Evolutionary conservation across 2,888 invertebrate genomes (phyloP).

Genomic region (Druceiella hillmani): DNA sequence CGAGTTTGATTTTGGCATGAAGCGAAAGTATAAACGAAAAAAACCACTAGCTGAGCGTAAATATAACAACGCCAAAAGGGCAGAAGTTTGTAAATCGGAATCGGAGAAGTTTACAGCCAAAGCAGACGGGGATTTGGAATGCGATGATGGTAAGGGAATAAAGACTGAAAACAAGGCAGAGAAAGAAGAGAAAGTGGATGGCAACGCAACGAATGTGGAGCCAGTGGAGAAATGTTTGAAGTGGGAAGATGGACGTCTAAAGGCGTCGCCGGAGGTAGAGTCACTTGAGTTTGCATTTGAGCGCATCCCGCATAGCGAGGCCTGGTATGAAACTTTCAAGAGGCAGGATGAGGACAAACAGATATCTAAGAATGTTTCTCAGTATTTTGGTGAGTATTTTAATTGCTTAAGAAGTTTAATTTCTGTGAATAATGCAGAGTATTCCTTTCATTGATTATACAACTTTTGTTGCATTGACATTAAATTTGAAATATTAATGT

Average conservation of each 20-base stretch:
- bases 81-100: not conserved
- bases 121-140: not conserved
- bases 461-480: too few relatives aligned
- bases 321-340: conserved; percentile 75
- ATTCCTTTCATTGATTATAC: too few relatives aligned
- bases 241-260: conserved; percentile 45
- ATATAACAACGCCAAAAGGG: conserved; percentile 13
- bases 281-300: conserved; percentile 71
- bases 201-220: conserved; percentile 34
- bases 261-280: conserved; percentile 51
- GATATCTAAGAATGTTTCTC: conserved; percentile 54
- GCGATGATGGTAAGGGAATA: not conserved
- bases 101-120: not conserved
- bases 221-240: conserved; percentile 38
- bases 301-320: conserved; percentile 63
- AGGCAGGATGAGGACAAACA: conserved; percentile 70
- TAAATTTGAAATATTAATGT: too few relatives aligned
- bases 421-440: too few relatives aligned
- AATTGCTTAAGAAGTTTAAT: too few relatives aligned
- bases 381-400: conserved; percentile 50
- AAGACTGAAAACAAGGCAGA: conserved; percentile 3
- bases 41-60: too few relatives aligned
- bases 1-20: too few relatives aligned
- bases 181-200: too few relatives aligned
- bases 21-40: too few relatives aligned